These are phyloP conservation scores for Hypomecis atomaria DNA, from an alignment of 2,888 invertebrate genomes.

Conservation along the genomic window DNA sequence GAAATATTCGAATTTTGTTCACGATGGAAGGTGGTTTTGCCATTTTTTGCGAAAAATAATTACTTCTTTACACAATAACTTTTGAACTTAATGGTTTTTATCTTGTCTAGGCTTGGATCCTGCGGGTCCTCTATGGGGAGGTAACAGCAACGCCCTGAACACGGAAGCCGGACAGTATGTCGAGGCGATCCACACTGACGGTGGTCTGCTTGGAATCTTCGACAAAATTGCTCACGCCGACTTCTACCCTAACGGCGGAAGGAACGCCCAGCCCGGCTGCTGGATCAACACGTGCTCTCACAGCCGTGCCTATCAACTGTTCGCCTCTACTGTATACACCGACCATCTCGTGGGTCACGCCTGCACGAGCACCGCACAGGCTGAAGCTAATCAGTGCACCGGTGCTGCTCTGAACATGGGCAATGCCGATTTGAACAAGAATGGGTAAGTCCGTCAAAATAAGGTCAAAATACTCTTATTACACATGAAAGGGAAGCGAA, in stretches of 20 bases:
- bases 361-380: slow-evolving; percentile 57
- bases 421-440: slow-evolving; percentile 56
- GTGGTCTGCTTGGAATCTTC: slow-evolving; percentile 65
- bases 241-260: slow-evolving; percentile 76
- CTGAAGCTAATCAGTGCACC: slow-evolving; percentile 53
- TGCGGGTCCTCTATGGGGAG: slow-evolving; percentile 66
- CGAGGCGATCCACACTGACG: slow-evolving; percentile 73
- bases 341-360: slow-evolving; percentile 61
- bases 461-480: no score
- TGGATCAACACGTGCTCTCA: slow-evolving; percentile 65
- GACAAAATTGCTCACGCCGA: slow-evolving; percentile 61
- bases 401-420: slow-evolving; percentile 59
- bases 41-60: no score
- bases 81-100: not conserved
- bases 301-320: slow-evolving; percentile 59
- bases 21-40: no score
- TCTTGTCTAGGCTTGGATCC: slow-evolving; percentile 65
- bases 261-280: slow-evolving; percentile 70
- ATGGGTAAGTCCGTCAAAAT: no score
- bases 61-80: no score
- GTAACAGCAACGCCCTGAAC: slow-evolving; percentile 59
- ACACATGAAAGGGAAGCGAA: no score
- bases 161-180: slow-evolving; percentile 61
- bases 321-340: slow-evolving; percentile 61
- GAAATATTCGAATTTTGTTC: no score